Conservation (phyloP, 2,888 invertebrate species). For the Acanthoscelides obtectus region DNA sequence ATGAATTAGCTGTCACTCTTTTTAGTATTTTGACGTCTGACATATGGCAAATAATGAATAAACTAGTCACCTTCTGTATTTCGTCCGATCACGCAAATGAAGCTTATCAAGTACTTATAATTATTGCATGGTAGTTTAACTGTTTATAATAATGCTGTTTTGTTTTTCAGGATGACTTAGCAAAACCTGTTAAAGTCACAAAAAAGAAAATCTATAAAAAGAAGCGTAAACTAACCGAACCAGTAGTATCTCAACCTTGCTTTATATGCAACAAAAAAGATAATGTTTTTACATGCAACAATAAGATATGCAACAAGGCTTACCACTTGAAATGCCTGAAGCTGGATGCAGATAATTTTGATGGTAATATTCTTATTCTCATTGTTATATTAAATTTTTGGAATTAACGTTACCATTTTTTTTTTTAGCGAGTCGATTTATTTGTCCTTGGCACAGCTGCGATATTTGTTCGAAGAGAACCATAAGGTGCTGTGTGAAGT, state of each 20-base stretch:
- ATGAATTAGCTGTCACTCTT: no score
- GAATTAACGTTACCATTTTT: slow-evolving; percentile 5
- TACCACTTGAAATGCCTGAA: slow-evolving; percentile 43
- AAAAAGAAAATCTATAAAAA: slow-evolving; percentile 8
- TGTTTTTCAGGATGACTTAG: slow-evolving; percentile 9
- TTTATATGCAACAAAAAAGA: slow-evolving; percentile 38
- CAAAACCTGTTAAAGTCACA: slow-evolving; percentile 2
- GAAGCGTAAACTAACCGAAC: slow-evolving; percentile 24
- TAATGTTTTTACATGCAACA: slow-evolving; percentile 37
- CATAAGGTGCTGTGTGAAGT: slow-evolving; percentile 42
- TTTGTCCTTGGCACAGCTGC: slow-evolving; percentile 45
- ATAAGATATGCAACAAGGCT: slow-evolving; percentile 41
- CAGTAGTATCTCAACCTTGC: slow-evolving; percentile 30
- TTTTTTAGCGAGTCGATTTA: slow-evolving; percentile 37
- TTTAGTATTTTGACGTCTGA: no score
- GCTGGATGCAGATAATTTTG: background rate
- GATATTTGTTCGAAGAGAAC: slow-evolving; percentile 43
- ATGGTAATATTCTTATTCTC: slow-evolving; percentile 3
- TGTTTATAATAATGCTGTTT: background rate
- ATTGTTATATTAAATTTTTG: slow-evolving; percentile 1
- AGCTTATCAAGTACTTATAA: no score
- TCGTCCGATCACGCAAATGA: no score
- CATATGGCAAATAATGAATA: no score
- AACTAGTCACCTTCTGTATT: no score
- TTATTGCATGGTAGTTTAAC: background rate